Evolutionary conservation across 2,888 invertebrate species (phyloP), one percentile per base, ranked within the genome.

Genomic region (Drosophila limbata): DNA sequence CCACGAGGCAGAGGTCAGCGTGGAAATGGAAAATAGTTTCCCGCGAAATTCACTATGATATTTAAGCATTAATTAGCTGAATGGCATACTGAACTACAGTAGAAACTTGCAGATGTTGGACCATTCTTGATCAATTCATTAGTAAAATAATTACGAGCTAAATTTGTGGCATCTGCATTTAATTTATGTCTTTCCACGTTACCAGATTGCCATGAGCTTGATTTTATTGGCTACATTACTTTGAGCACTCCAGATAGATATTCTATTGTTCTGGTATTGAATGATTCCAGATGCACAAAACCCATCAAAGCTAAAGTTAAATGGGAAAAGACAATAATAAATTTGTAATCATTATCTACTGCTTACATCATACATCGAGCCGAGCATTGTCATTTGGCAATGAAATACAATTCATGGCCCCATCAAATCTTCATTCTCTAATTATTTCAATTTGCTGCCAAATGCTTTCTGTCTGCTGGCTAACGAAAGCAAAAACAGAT

Each of bases 91-190:
- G 6, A 19, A 9, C 28, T 17, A 51, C 37, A 47, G 21, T 13
- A n/a, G 50, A 21, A 21, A 11, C 10, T 37, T 3, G 9, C n/a
- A 11, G 13, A 13, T 21, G 11, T 13, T n/a, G 21, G 3, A 19
- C 10, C 13, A 60, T n/a, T 13, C 15, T 44, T 21, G 11, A 42
- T 3, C 37, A 42, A 35, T 19, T 51, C 42, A 44, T 47, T 47
- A 40, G 35, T 60, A 47, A 77, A 52, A 56, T 78, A 88, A 84
- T 85, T 82, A 81, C 70, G 82, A 81, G 4, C 21, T 21, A 10
- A 21, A 82, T 85, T 86, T 88, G 86, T 84, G 64, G 74, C 81
- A 77, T 69, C 81, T 86, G 86, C 79, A 84, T 86, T 83, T 78
- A 86, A 88, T 90, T 90, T 79, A 84, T 84, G 68, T 67, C 75